These are phyloP conservation scores for Apis cerana DNA, from an alignment of 1,140 invertebrate species.

Conservation along the genomic window DNA sequence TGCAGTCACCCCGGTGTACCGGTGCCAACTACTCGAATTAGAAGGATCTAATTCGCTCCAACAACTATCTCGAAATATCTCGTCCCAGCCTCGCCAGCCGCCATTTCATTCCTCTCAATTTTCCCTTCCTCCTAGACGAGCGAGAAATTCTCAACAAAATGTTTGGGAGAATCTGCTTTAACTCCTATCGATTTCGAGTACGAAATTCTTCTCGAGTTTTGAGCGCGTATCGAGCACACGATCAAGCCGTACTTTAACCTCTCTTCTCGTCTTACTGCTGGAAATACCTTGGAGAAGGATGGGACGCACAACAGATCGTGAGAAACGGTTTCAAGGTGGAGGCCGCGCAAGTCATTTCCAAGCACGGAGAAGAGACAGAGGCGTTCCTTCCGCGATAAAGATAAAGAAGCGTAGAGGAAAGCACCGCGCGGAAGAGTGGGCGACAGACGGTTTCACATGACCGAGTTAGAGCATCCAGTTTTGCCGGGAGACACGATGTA, in stretches of 20 bases:
- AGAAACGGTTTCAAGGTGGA: slow-evolving; percentile 61
- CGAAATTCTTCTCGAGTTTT: neutral
- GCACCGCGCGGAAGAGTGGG: slow-evolving; percentile 20
- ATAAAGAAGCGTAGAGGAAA: slow-evolving; percentile 19
- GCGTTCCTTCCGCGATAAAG: slow-evolving; percentile 5
- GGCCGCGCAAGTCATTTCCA: slow-evolving; percentile 31
- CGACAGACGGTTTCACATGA: slow-evolving; percentile 70
- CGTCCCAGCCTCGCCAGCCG: no score
- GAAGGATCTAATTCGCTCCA: slow-evolving; percentile 47
- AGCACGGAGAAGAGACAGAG: slow-evolving; percentile 7
- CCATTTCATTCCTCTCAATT: neutral
- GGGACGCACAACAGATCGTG: slow-evolving; percentile 32
- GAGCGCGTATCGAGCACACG: no score
- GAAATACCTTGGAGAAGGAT: slow-evolving; percentile 2
- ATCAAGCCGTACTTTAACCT: neutral
- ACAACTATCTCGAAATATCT: slow-evolving; percentile 17
- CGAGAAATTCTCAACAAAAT: no score
- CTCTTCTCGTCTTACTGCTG: neutral
- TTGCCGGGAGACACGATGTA: slow-evolving; percentile 50
- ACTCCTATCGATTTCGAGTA: neutral
- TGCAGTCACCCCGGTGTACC: slow-evolving; percentile 44
- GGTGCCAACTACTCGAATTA: slow-evolving; percentile 62
- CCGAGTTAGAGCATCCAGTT: slow-evolving; percentile 66
- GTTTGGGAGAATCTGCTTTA: no score
- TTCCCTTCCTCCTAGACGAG: no score